Evolutionary conservation across 2,113 vertebrate genomes (phyloP).

Genomic region (Prionailurus bengalensis): DNA sequence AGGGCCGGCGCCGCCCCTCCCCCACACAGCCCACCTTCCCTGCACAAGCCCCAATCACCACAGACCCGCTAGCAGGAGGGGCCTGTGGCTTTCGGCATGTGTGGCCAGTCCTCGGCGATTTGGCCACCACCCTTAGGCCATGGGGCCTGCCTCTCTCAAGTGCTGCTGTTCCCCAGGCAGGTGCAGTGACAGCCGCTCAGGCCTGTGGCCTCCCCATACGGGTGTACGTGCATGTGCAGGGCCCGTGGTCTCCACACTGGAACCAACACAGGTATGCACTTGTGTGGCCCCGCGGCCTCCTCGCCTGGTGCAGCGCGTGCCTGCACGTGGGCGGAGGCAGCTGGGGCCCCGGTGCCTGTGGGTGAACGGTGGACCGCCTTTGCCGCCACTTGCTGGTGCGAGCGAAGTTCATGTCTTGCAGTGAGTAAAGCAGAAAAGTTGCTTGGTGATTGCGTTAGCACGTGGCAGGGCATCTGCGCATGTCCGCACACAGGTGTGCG

Average conservation of each 20-base stretch:
- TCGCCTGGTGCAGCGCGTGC: rapidly evolving
- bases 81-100: background rate
- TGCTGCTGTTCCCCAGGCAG: background rate
- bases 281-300: rapidly evolving
- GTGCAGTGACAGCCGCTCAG: background rate
- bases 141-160: background rate
- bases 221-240: background rate
- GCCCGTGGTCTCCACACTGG: rapidly evolving
- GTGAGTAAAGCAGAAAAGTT: rapidly evolving
- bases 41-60: background rate
- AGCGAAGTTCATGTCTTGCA: background rate
- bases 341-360: background rate
- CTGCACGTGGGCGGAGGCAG: background rate
- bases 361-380: background rate
- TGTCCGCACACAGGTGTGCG: background rate
- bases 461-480: background rate
- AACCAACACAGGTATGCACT: background rate
- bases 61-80: background rate
- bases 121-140: background rate
- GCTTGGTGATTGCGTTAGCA: background rate
- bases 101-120: background rate
- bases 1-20: background rate
- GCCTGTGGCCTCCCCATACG: background rate
- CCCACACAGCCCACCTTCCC: background rate
- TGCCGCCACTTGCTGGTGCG: rapidly evolving